These are phyloP conservation scores for Drosophila bocki DNA, from an alignment of 1,140 invertebrate genomes.

Conservation along the genomic window DNA sequence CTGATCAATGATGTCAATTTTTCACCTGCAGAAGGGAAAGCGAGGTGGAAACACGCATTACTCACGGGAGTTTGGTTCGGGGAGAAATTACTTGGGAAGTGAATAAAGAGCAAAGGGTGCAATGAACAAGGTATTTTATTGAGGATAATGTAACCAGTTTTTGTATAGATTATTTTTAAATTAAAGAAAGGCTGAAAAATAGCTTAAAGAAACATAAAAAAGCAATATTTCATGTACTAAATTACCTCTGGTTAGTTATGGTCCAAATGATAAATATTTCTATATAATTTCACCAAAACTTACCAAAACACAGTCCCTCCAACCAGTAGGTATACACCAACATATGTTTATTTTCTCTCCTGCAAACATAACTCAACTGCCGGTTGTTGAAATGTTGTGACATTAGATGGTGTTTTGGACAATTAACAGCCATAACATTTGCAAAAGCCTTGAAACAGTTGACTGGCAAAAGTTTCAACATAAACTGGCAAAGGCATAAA, in stretches of 20 bases:
- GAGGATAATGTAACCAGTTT: too few species aligned
- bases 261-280: not conserved
- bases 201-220: not conserved
- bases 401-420: conserved; percentile 25
- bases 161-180: not conserved
- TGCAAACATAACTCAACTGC: conserved; percentile 19
- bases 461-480: conserved; percentile 18
- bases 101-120: not conserved
- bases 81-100: not conserved
- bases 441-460: conserved; percentile 1
- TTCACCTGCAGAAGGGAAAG: conserved; percentile 29
- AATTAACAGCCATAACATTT: conserved; percentile 35
- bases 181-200: not conserved
- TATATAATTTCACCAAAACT: not conserved
- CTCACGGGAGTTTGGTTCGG: not conserved
- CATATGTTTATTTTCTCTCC: not conserved
- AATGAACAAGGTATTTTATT: not conserved
- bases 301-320: not conserved
- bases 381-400: conserved; percentile 34
- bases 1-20: conserved; percentile 64
- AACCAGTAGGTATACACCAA: not conserved
- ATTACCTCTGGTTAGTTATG: not conserved
- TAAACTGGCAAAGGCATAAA: conserved; percentile 17
- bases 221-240: not conserved
- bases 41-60: conserved; percentile 30